These are phyloP conservation scores for Tetrapedia diversipes DNA, from an alignment of 2,888 invertebrate species.

Conservation along the genomic window DNA sequence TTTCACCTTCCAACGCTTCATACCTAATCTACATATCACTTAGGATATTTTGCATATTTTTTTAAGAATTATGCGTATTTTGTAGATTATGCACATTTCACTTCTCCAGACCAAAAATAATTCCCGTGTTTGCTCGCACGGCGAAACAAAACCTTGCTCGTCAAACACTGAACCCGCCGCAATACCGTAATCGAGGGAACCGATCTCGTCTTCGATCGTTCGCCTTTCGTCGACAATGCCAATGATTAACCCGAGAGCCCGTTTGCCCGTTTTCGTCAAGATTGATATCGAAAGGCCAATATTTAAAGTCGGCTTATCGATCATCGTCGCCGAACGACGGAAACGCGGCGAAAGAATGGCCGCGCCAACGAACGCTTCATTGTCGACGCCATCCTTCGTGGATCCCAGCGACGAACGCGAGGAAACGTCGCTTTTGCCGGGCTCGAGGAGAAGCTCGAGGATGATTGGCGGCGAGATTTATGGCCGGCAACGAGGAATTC, in stretches of 20 bases:
- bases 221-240: slow-evolving; percentile 54
- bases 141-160: slow-evolving; percentile 7
- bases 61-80: too few species aligned
- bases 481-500: slow-evolving; percentile 67
- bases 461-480: slow-evolving; percentile 78
- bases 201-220: slow-evolving; percentile 24
- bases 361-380: slow-evolving; percentile 56
- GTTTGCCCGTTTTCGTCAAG: slow-evolving; percentile 43
- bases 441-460: slow-evolving; percentile 53
- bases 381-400: slow-evolving; percentile 51
- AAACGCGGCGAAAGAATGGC: slow-evolving; percentile 55
- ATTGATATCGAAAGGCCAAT: slow-evolving; percentile 50
- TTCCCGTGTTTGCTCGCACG: too few species aligned
- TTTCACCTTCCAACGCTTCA: too few species aligned
- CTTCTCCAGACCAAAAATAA: not conserved
- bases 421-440: slow-evolving; percentile 63
- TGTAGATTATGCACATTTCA: too few species aligned
- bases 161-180: not conserved
- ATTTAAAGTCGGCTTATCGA: slow-evolving; percentile 52
- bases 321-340: slow-evolving; percentile 62
- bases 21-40: too few species aligned
- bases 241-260: slow-evolving; percentile 53
- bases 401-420: slow-evolving; percentile 50
- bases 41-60: too few species aligned
- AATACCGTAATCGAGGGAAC: slow-evolving; percentile 34